Conservation (phyloP, 1,140 invertebrate genomes). For the Cotesia typhae region DNA sequence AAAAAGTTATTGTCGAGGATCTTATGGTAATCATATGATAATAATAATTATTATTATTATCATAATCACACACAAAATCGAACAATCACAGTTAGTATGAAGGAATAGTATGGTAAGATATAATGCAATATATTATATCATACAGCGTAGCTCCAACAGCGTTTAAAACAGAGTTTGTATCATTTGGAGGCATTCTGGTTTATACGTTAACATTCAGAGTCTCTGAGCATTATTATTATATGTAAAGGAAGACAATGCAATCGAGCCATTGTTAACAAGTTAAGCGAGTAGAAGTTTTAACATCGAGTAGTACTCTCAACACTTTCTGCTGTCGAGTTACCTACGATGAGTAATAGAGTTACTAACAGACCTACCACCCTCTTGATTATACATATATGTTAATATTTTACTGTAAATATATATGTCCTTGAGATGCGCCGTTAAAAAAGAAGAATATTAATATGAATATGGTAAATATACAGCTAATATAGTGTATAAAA, state of each 20-base stretch:
- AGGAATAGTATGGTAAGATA: too few species aligned
- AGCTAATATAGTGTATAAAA: too few species aligned
- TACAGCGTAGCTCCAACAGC: neutral
- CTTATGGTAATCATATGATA: conserved; percentile 19
- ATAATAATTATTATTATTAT: too few species aligned
- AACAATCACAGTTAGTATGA: neutral
- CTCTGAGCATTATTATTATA: neutral
- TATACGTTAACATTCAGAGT: conserved; percentile 1
- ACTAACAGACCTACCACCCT: neutral
- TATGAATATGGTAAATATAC: too few species aligned
- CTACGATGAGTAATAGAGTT: conserved; percentile 38
- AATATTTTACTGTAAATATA: neutral
- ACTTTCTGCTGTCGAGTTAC: conserved; percentile 33
- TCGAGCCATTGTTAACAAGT: conserved; percentile 24
- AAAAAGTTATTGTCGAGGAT: neutral
- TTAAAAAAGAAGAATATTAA: too few species aligned
- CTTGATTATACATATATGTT: neutral
- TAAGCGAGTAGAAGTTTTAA: conserved; percentile 35
- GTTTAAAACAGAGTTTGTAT: neutral
- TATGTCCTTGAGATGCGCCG: conserved; percentile 12
- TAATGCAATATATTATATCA: neutral
- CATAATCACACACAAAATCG: neutral
- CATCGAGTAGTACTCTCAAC: conserved; percentile 22
- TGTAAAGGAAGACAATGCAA: conserved; percentile 28
- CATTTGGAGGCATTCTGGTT: neutral